phyloP scores from a whole-genome alignment of 1,140 invertebrate species.

The Coptotermes formosanus region DNA sequence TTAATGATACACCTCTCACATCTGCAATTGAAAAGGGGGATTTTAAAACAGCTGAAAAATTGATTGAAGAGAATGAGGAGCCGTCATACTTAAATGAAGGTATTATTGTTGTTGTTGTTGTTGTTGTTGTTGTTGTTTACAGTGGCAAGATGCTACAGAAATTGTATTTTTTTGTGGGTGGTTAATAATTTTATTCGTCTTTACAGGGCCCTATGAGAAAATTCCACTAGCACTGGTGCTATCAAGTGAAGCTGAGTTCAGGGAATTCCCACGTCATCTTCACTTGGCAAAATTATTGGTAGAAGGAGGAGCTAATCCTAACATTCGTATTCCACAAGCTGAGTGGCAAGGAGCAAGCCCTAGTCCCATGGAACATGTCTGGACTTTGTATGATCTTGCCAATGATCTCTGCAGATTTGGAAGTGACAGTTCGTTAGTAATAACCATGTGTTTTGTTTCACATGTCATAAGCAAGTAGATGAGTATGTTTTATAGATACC shows the following conservation, averaged over 20 bases:
- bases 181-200: background rate
- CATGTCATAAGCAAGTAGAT: background rate
- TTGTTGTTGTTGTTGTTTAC: background rate
- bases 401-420: background rate
- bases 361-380: conserved; percentile 23
- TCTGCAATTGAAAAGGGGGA: background rate
- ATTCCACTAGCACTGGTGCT: background rate
- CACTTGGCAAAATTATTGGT: conserved; percentile 15
- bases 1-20: conserved; percentile 21
- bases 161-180: no score
- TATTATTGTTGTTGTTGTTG: background rate
- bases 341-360: conserved; percentile 21
- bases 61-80: conserved; percentile 6
- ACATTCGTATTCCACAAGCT: background rate
- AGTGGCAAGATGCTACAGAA: no score
- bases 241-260: background rate
- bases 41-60: conserved; percentile 9
- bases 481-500: background rate
- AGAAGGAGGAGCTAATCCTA: conserved; percentile 23
- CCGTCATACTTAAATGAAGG: background rate
- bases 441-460: background rate
- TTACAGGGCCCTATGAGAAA: conserved; percentile 15
- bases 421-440: background rate
- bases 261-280: background rate
- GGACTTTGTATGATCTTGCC: background rate